Conservation (phyloP, 2,888 invertebrate species). For the Rotaria sp. region DNA sequence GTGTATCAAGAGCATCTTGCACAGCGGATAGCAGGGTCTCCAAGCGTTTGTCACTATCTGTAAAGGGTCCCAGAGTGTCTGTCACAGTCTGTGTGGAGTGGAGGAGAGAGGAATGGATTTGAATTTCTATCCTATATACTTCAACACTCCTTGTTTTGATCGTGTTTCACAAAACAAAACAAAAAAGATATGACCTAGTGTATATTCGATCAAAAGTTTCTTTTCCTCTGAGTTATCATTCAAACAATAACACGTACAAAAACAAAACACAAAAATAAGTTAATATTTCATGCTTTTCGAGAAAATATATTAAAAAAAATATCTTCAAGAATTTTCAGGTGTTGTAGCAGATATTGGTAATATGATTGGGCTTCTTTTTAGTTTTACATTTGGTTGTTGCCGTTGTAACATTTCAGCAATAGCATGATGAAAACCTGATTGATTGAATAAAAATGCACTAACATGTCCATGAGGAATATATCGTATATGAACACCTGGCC, state of each 20-base stretch:
- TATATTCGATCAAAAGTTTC: not conserved
- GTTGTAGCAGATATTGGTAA: not conserved
- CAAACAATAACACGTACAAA: no score
- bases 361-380: not conserved
- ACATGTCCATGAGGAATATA: slow-evolving; percentile 38
- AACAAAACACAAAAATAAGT: not conserved
- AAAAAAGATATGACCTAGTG: not conserved
- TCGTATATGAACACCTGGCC: slow-evolving; percentile 35
- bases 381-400: not conserved
- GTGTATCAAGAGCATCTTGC: no score
- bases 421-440: slow-evolving; percentile 17
- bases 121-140: no score
- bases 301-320: not conserved
- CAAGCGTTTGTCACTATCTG: no score
- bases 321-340: not conserved
- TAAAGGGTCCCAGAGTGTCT: no score
- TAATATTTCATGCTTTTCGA: not conserved
- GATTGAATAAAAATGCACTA: slow-evolving; percentile 33
- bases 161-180: no score
- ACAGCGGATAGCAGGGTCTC: no score
- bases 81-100: no score
- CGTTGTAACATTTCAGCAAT: not conserved
- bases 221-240: not conserved
- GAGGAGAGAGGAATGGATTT: no score
- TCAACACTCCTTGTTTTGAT: no score